phyloP scores from a whole-genome alignment of 1,140 invertebrate genomes.

The Zaprionus capensis region DNA sequence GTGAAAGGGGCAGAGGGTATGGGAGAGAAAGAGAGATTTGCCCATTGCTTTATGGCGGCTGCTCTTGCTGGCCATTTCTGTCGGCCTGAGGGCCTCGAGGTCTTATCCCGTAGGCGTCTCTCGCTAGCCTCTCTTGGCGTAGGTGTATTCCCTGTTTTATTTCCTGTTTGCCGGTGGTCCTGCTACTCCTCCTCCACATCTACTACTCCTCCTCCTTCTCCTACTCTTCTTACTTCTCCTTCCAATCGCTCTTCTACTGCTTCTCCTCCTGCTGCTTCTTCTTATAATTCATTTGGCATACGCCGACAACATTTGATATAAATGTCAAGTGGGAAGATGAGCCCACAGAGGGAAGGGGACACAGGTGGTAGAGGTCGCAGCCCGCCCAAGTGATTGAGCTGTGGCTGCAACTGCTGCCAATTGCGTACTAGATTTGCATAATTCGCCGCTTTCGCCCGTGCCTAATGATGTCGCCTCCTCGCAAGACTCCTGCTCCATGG shows the following conservation, averaged over 20 bases:
- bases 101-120: slow-evolving; percentile 59
- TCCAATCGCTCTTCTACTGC: neutral
- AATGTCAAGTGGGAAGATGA: slow-evolving; percentile 52
- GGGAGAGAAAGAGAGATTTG: slow-evolving; percentile 38
- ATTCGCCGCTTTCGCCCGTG: slow-evolving; percentile 27
- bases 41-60: slow-evolving; percentile 53
- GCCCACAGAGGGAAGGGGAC: neutral
- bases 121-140: slow-evolving; percentile 34
- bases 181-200: neutral
- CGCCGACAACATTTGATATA: slow-evolving; percentile 71
- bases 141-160: slow-evolving; percentile 64
- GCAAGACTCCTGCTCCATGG: neutral
- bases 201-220: neutral
- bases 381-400: slow-evolving; percentile 8
- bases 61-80: slow-evolving; percentile 43
- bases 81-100: slow-evolving; percentile 34
- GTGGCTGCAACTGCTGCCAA: slow-evolving; percentile 45
- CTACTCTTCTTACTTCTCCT: neutral
- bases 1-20: neutral
- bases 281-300: slow-evolving; percentile 80
- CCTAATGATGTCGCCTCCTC: slow-evolving; percentile 3
- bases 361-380: too few relatives aligned
- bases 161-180: slow-evolving; percentile 78
- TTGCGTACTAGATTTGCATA: slow-evolving; percentile 64
- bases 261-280: slow-evolving; percentile 13